Evolutionary conservation across 1,140 invertebrate species (phyloP), one percentile per base, ranked within the genome.

Genomic region (Eueides isabella): DNA sequence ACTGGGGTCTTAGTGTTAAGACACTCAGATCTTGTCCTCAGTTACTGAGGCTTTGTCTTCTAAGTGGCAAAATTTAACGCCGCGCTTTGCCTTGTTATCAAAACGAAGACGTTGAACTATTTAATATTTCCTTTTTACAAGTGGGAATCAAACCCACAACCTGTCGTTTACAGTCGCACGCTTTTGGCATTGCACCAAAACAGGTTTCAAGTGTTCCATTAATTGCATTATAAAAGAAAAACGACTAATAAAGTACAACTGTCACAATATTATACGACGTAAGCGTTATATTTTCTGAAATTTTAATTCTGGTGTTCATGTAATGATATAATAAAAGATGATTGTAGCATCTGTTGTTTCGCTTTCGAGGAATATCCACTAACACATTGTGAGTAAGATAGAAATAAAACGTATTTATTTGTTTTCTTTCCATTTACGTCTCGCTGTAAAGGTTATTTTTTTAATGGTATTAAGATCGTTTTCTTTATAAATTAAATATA

Each of bases 271-370:
- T 23, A 55, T 55, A 55, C n/a, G 7, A 26, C 44, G 44, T 5
- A 23, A 23, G 5, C 48, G 48, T 55, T 26, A 55, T 7, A 23
- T 26, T 55, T 55, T 55, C 19, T n/a, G 23, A 23, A 55, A 11
- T 26, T 55, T 55, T 23, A 55, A 44, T 44, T 44, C 41, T 44
- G 0, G 41, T 14, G 14, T 44, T 44, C 41, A n/a, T 1, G n/a
- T 55, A 4, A 26, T 23, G 48, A 55, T 55, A 55, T 55, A 55
- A 55, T 55, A 55, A 55, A 55, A 55, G 23, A 11, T 26, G 48
- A 23, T 55, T 55, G 19, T 55, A 55, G n/a, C 48, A 55, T 55
- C 48, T 55, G 48, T n/a, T 55, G 48, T 11, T 55, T 55, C 48
- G 19, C n/a, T 11, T 55, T 55, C 48, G 19, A 55, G 48, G 48